Evolutionary conservation across 2,888 invertebrate genomes (phyloP).

Genomic region (Andrena bucephala): DNA sequence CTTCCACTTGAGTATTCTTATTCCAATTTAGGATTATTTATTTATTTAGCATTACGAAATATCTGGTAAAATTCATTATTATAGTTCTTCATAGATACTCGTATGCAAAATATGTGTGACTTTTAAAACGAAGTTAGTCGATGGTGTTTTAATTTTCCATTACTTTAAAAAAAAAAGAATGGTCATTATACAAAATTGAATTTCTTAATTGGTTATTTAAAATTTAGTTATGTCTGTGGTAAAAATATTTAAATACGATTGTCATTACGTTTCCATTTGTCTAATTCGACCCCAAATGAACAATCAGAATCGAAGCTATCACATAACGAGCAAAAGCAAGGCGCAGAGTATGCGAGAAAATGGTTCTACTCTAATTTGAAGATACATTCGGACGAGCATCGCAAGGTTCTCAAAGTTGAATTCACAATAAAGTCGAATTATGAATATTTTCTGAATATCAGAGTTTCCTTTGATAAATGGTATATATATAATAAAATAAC

Average conservation of each 20-base stretch:
- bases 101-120: too few relatives aligned
- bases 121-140: too few relatives aligned
- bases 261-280: not conserved
- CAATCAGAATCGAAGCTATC: conserved; percentile 12
- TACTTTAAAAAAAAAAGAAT: too few relatives aligned
- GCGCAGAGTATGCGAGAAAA: conserved; percentile 9
- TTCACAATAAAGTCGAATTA: conserved; percentile 9
- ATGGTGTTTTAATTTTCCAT: too few relatives aligned
- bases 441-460: not conserved
- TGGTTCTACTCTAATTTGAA: conserved; percentile 23
- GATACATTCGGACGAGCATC: conserved; percentile 4
- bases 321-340: conserved; percentile 11
- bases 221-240: too few relatives aligned
- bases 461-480: not conserved
- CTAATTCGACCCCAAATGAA: conserved; percentile 12
- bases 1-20: too few relatives aligned
- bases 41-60: too few relatives aligned
- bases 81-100: too few relatives aligned
- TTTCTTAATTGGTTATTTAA: too few relatives aligned
- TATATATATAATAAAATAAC: not conserved
- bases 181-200: too few relatives aligned
- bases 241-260: not conserved
- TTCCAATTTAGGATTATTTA: too few relatives aligned
- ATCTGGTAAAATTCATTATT: too few relatives aligned
- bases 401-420: not conserved